These are phyloP conservation scores for Proctacanthus coquilletti DNA, from an alignment of 1,140 invertebrate genomes.

Conservation along the genomic window DNA sequence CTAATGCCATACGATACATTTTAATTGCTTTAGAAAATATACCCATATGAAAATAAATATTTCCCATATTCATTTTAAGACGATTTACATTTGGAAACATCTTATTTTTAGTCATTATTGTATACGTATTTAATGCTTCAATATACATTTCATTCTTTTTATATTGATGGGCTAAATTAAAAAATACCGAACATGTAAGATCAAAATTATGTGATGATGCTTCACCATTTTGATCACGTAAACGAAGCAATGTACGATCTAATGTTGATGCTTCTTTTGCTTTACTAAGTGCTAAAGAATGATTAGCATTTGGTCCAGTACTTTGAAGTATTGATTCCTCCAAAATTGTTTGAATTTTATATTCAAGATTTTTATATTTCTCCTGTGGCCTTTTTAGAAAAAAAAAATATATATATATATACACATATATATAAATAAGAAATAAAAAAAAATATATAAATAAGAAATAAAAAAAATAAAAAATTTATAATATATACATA, in stretches of 20 bases:
- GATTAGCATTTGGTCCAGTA: slow-evolving; percentile 12
- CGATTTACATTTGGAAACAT: slow-evolving; percentile 78
- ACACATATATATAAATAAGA: too few relatives aligned
- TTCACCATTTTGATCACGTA: slow-evolving; percentile 78
- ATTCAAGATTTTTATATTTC: slow-evolving; percentile 68
- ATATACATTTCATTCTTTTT: slow-evolving; percentile 85
- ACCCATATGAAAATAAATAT: slow-evolving; percentile 91
- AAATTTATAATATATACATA: slow-evolving; percentile 37
- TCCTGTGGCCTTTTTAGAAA: slow-evolving; percentile 51
- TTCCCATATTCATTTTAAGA: slow-evolving; percentile 95
- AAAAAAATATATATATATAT: slow-evolving; percentile 34
- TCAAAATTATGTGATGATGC: slow-evolving; percentile 80
- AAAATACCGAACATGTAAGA: slow-evolving; percentile 84
- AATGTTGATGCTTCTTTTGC: slow-evolving; percentile 92
- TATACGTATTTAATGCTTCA: slow-evolving; percentile 91
- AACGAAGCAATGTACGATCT: slow-evolving; percentile 72
- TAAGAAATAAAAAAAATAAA: not conserved
- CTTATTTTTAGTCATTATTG: slow-evolving; percentile 71
- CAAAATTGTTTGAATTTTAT: slow-evolving; percentile 67
- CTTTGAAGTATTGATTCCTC: slow-evolving; percentile 57
- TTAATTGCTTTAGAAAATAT: slow-evolving; percentile 93
- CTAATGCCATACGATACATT: slow-evolving; percentile 92
- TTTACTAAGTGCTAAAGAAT: slow-evolving; percentile 56
- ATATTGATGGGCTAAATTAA: slow-evolving; percentile 89
- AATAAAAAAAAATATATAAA: slow-evolving; percentile 18